phyloP scores from a whole-genome alignment of 2,797 vertebrate species.

The Chromobotia macracanthus region DNA sequence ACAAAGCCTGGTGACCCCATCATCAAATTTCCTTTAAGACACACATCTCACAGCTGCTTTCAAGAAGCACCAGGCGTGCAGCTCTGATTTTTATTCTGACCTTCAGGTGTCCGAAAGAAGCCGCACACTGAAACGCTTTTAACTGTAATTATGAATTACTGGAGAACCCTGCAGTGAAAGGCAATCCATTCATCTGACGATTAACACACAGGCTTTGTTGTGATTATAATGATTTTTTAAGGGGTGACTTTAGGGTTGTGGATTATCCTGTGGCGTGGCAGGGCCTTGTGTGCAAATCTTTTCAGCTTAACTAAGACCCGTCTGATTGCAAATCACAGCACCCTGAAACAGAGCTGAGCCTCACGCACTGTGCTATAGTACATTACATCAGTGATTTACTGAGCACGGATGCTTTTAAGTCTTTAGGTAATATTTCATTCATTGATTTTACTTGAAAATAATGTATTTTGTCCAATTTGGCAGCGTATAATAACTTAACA shows the following conservation, averaged over 20 bases:
- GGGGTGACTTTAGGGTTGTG: constrained; percentile 42
- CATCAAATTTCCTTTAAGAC: constrained; percentile 48
- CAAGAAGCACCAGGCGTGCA: constrained; percentile 9
- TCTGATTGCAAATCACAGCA: constrained; percentile 37
- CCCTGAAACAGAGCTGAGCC: constrained; percentile 17
- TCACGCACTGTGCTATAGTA: neutral
- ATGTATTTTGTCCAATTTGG: neutral
- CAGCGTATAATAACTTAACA: neutral
- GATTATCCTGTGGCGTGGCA: constrained; percentile 44
- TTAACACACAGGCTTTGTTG: constrained; percentile 57
- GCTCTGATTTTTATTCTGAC: constrained; percentile 47
- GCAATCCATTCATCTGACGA: constrained; percentile 62
- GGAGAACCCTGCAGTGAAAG: constrained; percentile 51
- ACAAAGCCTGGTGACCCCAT: constrained; percentile 25
- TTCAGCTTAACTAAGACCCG: constrained; percentile 24
- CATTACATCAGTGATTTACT: neutral
- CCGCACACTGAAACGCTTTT: neutral
- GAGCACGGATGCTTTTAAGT: neutral
- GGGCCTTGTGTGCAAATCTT: constrained; percentile 43
- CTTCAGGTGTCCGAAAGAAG: constrained; percentile 53
- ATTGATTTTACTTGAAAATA: neutral
- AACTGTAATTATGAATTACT: constrained; percentile 45
- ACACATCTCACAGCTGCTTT: constrained; percentile 42
- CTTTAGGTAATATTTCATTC: neutral
- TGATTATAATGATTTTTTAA: constrained; percentile 56